These are phyloP conservation scores for Sycophila texana DNA, from an alignment of 2,888 invertebrate species.

Conservation along the genomic window DNA sequence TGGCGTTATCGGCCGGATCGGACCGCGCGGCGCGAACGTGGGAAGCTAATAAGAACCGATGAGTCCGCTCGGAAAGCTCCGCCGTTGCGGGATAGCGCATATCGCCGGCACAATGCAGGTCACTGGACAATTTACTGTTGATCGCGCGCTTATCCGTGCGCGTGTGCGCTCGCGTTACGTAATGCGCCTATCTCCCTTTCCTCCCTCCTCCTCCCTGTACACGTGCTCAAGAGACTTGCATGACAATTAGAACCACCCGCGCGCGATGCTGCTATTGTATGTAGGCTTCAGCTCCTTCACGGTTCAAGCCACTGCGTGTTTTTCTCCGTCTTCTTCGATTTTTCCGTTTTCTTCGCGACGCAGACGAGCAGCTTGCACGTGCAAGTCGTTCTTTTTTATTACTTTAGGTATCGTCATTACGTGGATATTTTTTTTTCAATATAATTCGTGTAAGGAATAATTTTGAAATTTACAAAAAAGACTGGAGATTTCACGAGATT, in stretches of 20 bases:
- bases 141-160: constrained; percentile 41
- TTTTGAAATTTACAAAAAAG: no score
- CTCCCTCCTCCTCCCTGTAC: background rate
- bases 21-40: background rate
- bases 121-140: constrained; percentile 55
- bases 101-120: constrained; percentile 48
- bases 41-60: background rate
- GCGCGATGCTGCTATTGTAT: constrained; percentile 13
- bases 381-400: background rate
- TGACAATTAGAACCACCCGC: constrained; percentile 45
- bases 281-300: constrained; percentile 30
- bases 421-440: no score
- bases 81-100: background rate
- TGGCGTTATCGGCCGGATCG: background rate
- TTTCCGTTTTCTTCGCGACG: background rate
- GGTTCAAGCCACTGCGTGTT: background rate
- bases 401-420: no score
- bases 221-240: constrained; percentile 27
- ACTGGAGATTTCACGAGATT: no score
- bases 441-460: no score
- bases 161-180: constrained; percentile 20
- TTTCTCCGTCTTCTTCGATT: background rate
- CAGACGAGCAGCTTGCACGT: no score
- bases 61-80: background rate
- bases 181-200: constrained; percentile 21